These are phyloP conservation scores for Drosophila navojoa DNA, from an alignment of 1,140 invertebrate genomes.

Conservation along the genomic window DNA sequence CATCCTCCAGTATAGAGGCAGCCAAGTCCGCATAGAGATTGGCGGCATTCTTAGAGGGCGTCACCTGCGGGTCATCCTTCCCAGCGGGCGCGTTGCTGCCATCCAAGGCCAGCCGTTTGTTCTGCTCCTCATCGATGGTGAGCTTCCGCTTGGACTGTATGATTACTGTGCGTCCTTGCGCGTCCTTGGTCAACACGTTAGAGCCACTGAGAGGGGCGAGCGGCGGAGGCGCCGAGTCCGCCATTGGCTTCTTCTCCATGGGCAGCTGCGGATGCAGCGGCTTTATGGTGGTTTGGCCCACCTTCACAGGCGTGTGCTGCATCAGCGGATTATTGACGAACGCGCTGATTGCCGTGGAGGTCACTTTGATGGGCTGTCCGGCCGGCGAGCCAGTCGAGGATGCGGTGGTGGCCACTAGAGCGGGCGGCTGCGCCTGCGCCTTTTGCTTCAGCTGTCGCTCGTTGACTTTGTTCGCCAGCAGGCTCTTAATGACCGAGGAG, in stretches of 20 bases:
- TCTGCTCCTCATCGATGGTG: conserved; percentile 83
- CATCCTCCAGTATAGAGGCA: conserved; percentile 89
- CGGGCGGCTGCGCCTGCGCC: conserved; percentile 84
- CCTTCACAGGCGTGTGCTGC: conserved; percentile 81
- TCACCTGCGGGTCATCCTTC: conserved; percentile 77
- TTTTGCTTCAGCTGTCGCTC: conserved; percentile 84
- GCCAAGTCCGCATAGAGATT: conserved; percentile 89
- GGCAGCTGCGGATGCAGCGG: conserved; percentile 71
- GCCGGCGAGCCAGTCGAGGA: conserved; percentile 25
- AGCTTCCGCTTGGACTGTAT: conserved; percentile 85
- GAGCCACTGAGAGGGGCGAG: conserved; percentile 84
- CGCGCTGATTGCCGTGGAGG: conserved; percentile 78
- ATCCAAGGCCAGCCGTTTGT: conserved; percentile 68
- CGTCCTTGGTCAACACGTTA: conserved; percentile 72
- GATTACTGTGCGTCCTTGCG: conserved; percentile 84
- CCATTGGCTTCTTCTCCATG: conserved; percentile 69
- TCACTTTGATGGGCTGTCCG: conserved; percentile 72
- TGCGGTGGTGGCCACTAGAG: conserved; percentile 84
- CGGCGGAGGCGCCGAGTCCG: conserved; percentile 84
- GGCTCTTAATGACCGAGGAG: conserved; percentile 91
- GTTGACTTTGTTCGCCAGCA: conserved; percentile 93
- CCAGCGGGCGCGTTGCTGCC: conserved; percentile 67
- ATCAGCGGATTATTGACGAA: conserved; percentile 84
- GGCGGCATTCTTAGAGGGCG: conserved; percentile 89
- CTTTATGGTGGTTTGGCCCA: conserved; percentile 83